Conservation (phyloP, 2,888 invertebrate species). For the Timema cristinae region DNA sequence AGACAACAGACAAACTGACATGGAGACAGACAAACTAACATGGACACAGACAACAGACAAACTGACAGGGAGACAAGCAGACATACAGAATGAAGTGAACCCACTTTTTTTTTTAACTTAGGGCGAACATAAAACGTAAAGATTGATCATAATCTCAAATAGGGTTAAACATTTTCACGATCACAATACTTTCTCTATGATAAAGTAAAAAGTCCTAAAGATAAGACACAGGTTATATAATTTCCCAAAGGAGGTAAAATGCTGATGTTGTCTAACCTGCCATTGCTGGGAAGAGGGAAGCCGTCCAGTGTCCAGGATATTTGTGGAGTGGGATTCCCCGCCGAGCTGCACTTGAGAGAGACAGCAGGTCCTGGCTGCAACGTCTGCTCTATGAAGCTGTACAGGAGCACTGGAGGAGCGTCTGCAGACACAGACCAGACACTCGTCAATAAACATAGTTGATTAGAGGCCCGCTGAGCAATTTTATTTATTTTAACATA, state of each 20-base stretch:
- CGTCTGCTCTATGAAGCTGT: slow-evolving; percentile 74
- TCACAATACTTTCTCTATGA: too few relatives aligned
- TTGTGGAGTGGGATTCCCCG: slow-evolving; percentile 72
- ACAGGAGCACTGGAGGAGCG: slow-evolving; percentile 68
- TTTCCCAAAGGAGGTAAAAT: too few relatives aligned
- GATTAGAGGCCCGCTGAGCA: not conserved
- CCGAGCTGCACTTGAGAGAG: slow-evolving; percentile 70
- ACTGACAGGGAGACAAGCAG: not conserved
- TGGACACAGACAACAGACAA: not conserved
- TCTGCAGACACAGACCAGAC: slow-evolving; percentile 54
- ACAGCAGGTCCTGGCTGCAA: slow-evolving; percentile 74
- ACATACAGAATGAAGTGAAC: too few relatives aligned
- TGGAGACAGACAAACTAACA: not conserved
- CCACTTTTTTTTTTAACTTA: too few relatives aligned
- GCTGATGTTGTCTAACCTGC: slow-evolving; percentile 47
- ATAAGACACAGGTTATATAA: too few relatives aligned
- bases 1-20: slow-evolving; percentile 7
- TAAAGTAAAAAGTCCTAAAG: too few relatives aligned
- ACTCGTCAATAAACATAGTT: not conserved
- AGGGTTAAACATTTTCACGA: too few relatives aligned
- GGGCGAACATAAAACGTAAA: too few relatives aligned
- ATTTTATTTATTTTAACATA: not conserved
- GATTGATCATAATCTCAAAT: not conserved
- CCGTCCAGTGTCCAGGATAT: slow-evolving; percentile 73
- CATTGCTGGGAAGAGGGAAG: slow-evolving; percentile 60